Evolutionary conservation across 2,113 vertebrate genomes (phyloP).

Genomic region (Thunnus maccoyii): DNA sequence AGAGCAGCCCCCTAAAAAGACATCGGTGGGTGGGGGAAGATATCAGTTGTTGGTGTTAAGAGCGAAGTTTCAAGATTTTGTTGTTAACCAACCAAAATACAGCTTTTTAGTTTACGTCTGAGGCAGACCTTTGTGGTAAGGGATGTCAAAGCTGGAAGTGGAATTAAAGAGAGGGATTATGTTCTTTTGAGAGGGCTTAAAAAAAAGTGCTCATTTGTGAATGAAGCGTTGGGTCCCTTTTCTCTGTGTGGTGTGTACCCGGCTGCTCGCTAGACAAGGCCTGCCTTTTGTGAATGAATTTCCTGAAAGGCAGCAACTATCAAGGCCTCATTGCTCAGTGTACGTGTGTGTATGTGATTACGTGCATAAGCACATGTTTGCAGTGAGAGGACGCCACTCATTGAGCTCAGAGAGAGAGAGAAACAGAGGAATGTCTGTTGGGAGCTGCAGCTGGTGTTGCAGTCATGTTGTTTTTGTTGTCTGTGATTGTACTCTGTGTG

Average conservation of each 20-base stretch:
- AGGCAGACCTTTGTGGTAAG: conserved; percentile 41
- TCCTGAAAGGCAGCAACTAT: conserved; percentile 66
- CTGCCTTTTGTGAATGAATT: conserved; percentile 69
- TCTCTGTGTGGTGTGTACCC: conserved; percentile 14
- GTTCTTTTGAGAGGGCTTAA: conserved; percentile 54
- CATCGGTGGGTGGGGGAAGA: not conserved
- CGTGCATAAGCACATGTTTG: conserved; percentile 57
- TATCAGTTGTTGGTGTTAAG: not conserved
- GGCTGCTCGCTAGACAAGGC: conserved; percentile 35
- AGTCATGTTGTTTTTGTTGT: conserved; percentile 47
- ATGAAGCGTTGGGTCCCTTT: conserved; percentile 51
- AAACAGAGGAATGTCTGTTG: conserved; percentile 48
- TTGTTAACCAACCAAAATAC: not conserved
- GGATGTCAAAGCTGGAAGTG: conserved; percentile 49
- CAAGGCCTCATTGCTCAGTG: conserved; percentile 37
- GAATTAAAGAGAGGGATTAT: conserved; percentile 68
- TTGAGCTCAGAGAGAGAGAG: conserved; percentile 24
- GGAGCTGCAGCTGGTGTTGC: conserved; percentile 52
- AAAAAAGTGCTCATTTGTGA: conserved; percentile 62
- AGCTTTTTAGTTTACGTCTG: conserved; percentile 29
- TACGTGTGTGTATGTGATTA: conserved; percentile 22
- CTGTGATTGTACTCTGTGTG: conserved; percentile 28
- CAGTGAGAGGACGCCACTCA: conserved; percentile 47
- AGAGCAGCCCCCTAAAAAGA: not conserved
- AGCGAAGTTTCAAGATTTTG: not conserved